Conservation (phyloP, 1,140 invertebrate genomes). For the Drosophila simulans region DNA sequence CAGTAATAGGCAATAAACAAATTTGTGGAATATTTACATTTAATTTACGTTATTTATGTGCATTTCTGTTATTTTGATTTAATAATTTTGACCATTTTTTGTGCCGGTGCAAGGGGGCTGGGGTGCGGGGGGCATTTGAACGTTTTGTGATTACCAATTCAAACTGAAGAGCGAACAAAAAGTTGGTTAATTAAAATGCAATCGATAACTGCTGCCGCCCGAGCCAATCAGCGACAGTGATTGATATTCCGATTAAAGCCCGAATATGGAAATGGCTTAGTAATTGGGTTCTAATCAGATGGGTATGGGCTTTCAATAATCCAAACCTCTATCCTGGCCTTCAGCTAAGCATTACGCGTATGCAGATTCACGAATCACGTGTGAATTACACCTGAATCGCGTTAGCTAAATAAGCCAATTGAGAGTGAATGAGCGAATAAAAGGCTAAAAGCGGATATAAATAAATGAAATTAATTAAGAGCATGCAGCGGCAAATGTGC, state of each 20-base stretch:
- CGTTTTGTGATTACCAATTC: conserved; percentile 41
- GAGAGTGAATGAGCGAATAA: conserved; percentile 31
- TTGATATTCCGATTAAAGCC: conserved; percentile 32
- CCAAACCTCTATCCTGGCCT: conserved; percentile 4
- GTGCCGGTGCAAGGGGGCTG: conserved; percentile 12
- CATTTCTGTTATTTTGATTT: conserved; percentile 56
- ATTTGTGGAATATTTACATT: conserved; percentile 68
- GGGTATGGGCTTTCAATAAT: conserved; percentile 3
- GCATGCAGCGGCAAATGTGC: conserved; percentile 13
- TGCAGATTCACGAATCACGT: background rate
- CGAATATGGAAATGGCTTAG: background rate
- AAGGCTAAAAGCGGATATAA: conserved; percentile 22
- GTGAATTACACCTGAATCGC: conserved; percentile 11
- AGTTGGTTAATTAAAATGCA: conserved; percentile 76
- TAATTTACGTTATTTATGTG: conserved; percentile 72
- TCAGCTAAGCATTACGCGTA: conserved; percentile 17
- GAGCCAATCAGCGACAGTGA: conserved; percentile 35
- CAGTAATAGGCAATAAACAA: conserved; percentile 71
- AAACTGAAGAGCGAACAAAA: conserved; percentile 54
- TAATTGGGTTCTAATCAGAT: conserved; percentile 48
- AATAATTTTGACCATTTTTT: conserved; percentile 64
- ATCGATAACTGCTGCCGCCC: conserved; percentile 61
- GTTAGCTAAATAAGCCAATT: conserved; percentile 41
- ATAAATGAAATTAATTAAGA: conserved; percentile 52
- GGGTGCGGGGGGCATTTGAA: conserved; percentile 11